These are phyloP conservation scores for Ramphastos sulfuratus DNA, from an alignment of 2,113 vertebrate species.

Conservation along the genomic window DNA sequence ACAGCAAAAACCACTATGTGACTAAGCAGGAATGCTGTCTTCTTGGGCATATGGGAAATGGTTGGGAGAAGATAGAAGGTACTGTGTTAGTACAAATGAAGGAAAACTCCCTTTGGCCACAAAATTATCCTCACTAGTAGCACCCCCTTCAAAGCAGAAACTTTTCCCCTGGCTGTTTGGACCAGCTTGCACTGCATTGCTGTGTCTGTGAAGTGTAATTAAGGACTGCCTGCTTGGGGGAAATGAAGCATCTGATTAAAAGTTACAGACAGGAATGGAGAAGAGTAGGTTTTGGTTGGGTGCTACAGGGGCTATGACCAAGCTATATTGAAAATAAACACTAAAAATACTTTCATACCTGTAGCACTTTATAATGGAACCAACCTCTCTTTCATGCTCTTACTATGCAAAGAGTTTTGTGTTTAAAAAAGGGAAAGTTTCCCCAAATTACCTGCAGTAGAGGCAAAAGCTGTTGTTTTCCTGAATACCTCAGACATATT, in stretches of 20 bases:
- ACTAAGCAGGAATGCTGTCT: background rate
- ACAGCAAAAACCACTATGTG: background rate
- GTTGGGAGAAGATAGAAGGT: background rate
- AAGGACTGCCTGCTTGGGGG: slow-evolving; percentile 47
- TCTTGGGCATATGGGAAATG: background rate
- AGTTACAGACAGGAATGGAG: background rate
- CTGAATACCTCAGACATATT: background rate
- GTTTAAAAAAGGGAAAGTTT: background rate
- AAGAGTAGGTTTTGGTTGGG: background rate
- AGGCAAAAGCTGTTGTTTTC: background rate
- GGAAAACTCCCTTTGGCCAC: background rate
- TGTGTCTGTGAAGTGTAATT: slow-evolving; percentile 65
- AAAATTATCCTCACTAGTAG: background rate
- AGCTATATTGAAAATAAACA: slow-evolving; percentile 29
- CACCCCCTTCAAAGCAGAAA: slow-evolving; percentile 1
- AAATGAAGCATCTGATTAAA: slow-evolving; percentile 57
- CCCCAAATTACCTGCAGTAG: background rate
- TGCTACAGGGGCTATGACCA: background rate
- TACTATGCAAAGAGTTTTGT: background rate
- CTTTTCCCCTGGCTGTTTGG: slow-evolving; percentile 54
- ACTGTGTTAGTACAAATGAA: background rate
- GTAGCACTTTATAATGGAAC: background rate
- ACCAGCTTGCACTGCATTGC: slow-evolving; percentile 8
- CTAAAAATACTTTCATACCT: slow-evolving; percentile 8
- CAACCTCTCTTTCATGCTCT: background rate